A percentile compares a stretch with the other conserved stretches of the same genome.
Evolutionary conservation across 2,888 invertebrate genomes (phyloP).

Genomic region (Drosophila barbarae): DNA sequence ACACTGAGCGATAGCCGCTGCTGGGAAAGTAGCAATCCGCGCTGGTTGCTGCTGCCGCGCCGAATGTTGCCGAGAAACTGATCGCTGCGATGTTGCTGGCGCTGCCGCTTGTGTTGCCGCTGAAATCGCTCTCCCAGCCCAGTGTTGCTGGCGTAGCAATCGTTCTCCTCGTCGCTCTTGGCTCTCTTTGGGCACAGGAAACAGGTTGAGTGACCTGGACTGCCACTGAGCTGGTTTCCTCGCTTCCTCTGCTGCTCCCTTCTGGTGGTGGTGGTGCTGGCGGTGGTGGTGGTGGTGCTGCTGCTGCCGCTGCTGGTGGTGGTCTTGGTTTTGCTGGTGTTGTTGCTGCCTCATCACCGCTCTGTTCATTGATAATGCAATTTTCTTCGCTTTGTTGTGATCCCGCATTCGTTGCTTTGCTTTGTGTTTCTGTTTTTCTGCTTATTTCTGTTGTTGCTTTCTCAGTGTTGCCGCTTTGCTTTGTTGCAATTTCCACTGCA

Average conservation of each 20-base stretch:
- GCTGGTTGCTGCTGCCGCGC: slow-evolving; percentile 59
- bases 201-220: slow-evolving; percentile 77
- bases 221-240: slow-evolving; percentile 53
- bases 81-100: slow-evolving; percentile 52
- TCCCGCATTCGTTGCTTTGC: slow-evolving; percentile 60
- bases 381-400: slow-evolving; percentile 75
- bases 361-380: slow-evolving; percentile 69
- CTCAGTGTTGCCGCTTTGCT: slow-evolving; percentile 33
- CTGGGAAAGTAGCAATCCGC: slow-evolving; percentile 11
- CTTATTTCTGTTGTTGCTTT: slow-evolving; percentile 12
- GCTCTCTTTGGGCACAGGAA: slow-evolving; percentile 60
- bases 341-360: slow-evolving; percentile 34
- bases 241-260: slow-evolving; percentile 28
- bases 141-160: slow-evolving; percentile 14
- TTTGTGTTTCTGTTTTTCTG: slow-evolving; percentile 19
- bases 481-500: slow-evolving; percentile 31
- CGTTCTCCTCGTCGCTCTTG: slow-evolving; percentile 28
- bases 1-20: slow-evolving; percentile 38
- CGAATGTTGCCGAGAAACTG: slow-evolving; percentile 76
- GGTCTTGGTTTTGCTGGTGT: slow-evolving; percentile 32
- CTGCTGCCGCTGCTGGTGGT: slow-evolving; percentile 36
- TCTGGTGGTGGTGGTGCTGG: slow-evolving; percentile 44
- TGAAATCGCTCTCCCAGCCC: slow-evolving; percentile 4
- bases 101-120: slow-evolving; percentile 8
- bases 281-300: slow-evolving; percentile 24